phyloP scores from a whole-genome alignment of 2,113 vertebrate genomes.

The Python bivittatus region DNA sequence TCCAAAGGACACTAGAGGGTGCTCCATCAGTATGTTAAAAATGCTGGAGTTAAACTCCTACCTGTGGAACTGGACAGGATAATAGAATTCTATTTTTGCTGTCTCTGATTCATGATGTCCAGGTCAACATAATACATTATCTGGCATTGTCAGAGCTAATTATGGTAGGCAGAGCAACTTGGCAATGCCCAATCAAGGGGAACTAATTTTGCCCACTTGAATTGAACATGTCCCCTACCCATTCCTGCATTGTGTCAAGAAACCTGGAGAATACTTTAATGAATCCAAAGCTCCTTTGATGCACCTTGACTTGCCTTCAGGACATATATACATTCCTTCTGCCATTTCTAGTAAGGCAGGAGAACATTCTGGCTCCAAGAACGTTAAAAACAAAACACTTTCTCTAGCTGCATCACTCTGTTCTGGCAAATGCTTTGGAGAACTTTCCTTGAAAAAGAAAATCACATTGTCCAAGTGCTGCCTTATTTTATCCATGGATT shows the following conservation, averaged over 20 bases:
- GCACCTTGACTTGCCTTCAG: neutral
- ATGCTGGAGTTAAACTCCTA: neutral
- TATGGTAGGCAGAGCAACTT: neutral
- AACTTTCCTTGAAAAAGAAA: neutral
- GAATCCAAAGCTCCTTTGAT: neutral
- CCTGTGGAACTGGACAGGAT: no score
- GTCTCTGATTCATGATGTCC: neutral
- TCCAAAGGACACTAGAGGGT: neutral
- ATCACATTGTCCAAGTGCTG: no score
- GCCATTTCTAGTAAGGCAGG: no score
- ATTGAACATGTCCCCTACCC: neutral
- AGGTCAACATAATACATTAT: neutral
- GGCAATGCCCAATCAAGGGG: neutral
- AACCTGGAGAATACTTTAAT: neutral
- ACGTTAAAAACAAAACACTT: no score
- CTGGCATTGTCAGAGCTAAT: no score
- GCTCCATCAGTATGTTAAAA: neutral
- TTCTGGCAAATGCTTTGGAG: neutral
- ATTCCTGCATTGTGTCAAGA: neutral
- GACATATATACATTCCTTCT: no score
- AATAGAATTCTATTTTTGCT: neutral
- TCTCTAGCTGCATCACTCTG: no score
- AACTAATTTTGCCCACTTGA: neutral
- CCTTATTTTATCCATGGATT: neutral
- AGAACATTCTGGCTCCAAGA: no score